Base-by-base conservation (phyloP, 2,113 vertebrate species). In the Urocynchramus pylzowi region DNA sequence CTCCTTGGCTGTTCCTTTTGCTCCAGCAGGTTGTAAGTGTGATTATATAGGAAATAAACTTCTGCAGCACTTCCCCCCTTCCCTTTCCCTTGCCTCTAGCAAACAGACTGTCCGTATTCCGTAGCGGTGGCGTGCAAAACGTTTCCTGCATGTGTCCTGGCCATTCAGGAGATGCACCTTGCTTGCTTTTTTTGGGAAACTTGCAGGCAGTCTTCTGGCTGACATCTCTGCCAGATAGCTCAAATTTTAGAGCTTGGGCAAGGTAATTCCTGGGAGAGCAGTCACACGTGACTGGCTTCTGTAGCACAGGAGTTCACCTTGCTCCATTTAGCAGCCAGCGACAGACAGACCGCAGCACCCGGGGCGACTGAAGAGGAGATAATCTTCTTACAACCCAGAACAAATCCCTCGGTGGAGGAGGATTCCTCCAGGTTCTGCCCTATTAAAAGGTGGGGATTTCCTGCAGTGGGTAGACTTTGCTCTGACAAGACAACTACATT, bases 261-360 rank as follows among this genome's bases (percentile, higher is more conserved):
- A 35, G 35, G 37, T 63, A 67, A 45, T 90, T 94, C 56, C 83
- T 63, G 16, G 63, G 70, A 83, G 82, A 67, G n/a, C 75, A 45
- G 67, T 28, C 60, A 10, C 49, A 33, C 0, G 13, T 83, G 88
- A 9, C 35, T 26, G 21, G 30, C 33, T 61, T 47, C 90, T 68
- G 61, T 47, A 41, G 92, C 70, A 41, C 20, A 13, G 69, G 19
- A 60, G 90, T 93, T 97, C 94, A 94, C 90, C 94, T 95, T 95
- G 92, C 88, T 95, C 92, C 54, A 53, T 71, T 94, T 92, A 95
- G 78, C 85, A 89, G 84, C 31, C 57, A 39, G 90, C 3, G 1
- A 57, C 2, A 6, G 78, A 49, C 27, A 0, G 1, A 35, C 19
- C 1, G 3, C 27, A 49, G 74, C 81, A 93, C 59, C 90, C 64